A percentile compares a stretch with the other conserved stretches of the same genome.
These are phyloP conservation scores for Volucella inflata DNA, from an alignment of 2,888 invertebrate species.

Conservation along the genomic window DNA sequence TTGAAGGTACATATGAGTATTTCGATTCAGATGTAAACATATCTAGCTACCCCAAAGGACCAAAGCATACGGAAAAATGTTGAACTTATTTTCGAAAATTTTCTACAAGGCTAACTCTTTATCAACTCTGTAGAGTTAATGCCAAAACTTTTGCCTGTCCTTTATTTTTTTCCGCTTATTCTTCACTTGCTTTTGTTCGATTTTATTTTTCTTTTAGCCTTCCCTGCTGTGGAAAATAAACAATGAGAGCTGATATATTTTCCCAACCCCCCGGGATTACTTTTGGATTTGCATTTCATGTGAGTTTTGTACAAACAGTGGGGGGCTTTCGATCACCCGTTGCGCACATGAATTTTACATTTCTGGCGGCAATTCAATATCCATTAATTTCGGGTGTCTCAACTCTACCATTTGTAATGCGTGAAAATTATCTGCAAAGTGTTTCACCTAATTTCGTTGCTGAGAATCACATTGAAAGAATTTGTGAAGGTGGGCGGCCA, in stretches of 20 bases:
- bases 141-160: neutral
- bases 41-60: neutral
- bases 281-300: constrained; percentile 15
- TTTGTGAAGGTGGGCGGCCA: neutral
- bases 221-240: neutral
- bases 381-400: constrained; percentile 34
- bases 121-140: constrained; percentile 10
- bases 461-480: constrained; percentile 13
- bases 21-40: neutral
- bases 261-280: neutral
- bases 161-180: neutral
- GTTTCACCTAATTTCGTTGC: constrained; percentile 16
- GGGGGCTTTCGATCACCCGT: neutral
- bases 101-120: constrained; percentile 27
- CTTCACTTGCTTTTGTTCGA: constrained; percentile 19
- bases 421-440: constrained; percentile 13
- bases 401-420: constrained; percentile 7
- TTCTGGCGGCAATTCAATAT: constrained; percentile 57
- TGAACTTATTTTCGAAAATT: constrained; percentile 26
- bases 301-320: neutral
- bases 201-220: neutral
- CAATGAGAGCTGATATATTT: constrained; percentile 45
- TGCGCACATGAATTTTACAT: constrained; percentile 35
- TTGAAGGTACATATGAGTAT: neutral
- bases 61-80: neutral